These are phyloP conservation scores for Takifugu rubripes DNA, from an alignment of 2,797 vertebrate genomes.

Conservation along the genomic window DNA sequence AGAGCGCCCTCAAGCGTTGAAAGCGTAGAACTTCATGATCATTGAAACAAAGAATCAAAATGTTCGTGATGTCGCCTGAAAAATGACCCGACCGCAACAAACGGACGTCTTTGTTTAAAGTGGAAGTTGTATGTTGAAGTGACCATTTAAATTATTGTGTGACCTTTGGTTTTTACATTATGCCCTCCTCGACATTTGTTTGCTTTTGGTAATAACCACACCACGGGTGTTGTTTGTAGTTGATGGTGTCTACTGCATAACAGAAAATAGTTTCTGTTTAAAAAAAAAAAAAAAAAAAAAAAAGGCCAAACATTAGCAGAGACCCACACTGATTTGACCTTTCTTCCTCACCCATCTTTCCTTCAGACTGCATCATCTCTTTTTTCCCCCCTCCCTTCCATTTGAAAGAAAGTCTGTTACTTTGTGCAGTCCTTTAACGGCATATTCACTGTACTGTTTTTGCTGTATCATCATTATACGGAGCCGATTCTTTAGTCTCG, in stretches of 20 bases:
- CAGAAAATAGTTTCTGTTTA: no score
- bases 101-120: no score
- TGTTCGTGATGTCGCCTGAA: not conserved
- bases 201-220: no score
- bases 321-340: conserved; percentile 28
- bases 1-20: conserved; percentile 42
- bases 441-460: conserved; percentile 55
- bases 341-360: conserved; percentile 23
- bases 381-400: conserved; percentile 5
- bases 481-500: conserved; percentile 28
- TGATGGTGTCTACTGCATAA: no score
- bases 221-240: no score
- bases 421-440: conserved; percentile 50
- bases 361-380: conserved; percentile 28
- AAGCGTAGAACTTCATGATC: conserved; percentile 16
- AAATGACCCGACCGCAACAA: no score
- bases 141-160: no score
- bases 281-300: not conserved
- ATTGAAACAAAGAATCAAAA: not conserved
- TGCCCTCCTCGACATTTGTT: no score
- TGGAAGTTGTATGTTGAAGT: no score
- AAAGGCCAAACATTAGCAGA: conserved; percentile 13
- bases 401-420: conserved; percentile 22
- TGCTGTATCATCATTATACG: conserved; percentile 66
- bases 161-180: no score